phyloP scores from a whole-genome alignment of 2,797 vertebrate genomes.

The Eurystomus glaucurus region DNA sequence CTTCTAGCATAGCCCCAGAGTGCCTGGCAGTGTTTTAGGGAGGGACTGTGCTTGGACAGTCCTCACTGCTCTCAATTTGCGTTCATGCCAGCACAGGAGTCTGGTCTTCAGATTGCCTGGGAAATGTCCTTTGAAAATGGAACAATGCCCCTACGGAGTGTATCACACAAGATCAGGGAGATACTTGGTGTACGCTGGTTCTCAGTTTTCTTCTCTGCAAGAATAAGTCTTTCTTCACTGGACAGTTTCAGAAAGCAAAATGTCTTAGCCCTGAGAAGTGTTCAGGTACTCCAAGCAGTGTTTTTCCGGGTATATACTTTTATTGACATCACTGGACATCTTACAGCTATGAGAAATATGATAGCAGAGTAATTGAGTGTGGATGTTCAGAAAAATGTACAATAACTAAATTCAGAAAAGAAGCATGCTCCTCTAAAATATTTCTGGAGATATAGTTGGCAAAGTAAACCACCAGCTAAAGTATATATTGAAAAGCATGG shows the following conservation, averaged over 20 bases:
- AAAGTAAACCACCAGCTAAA: neutral
- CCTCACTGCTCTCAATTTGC: neutral
- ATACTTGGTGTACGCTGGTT: neutral
- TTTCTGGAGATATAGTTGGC: neutral
- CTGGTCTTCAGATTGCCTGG: neutral
- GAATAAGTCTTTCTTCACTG: neutral
- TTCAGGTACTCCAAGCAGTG: neutral
- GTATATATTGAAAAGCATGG: neutral
- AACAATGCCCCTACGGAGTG: rapidly evolving
- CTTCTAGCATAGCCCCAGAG: neutral
- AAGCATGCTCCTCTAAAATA: neutral
- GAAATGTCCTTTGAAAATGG: neutral
- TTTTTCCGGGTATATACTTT: neutral
- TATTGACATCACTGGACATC: neutral
- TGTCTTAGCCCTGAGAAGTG: neutral
- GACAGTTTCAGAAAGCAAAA: neutral
- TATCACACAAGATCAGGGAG: neutral
- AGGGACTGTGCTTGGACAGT: neutral
- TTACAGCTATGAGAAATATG: neutral
- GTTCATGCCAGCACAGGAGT: rapidly evolving
- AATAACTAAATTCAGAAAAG: neutral
- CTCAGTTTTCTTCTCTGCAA: neutral
- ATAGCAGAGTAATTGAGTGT: neutral
- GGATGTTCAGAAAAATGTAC: neutral
- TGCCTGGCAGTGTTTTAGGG: neutral